Conservation (phyloP, 2,888 invertebrate genomes). For the Chesias legatella region DNA sequence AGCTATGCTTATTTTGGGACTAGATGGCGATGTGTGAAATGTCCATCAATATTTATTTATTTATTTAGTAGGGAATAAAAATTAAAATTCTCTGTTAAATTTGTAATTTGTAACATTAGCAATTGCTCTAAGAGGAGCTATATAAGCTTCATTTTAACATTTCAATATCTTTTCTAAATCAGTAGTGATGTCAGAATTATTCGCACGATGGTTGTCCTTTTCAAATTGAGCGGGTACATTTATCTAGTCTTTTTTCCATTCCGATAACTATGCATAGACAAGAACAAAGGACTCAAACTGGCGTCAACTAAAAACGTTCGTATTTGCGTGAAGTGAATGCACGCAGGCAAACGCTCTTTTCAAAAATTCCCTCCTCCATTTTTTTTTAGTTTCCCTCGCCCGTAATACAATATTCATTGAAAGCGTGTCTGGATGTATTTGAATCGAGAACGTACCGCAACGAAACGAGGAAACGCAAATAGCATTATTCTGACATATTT, state of each 20-base stretch:
- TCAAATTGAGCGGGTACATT: slow-evolving; percentile 35
- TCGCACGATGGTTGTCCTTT: too few species aligned
- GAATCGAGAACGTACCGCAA: slow-evolving; percentile 33
- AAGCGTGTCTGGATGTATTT: slow-evolving; percentile 45
- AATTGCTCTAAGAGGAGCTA: too few species aligned
- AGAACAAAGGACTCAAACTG: slow-evolving; percentile 45
- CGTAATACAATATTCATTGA: slow-evolving; percentile 57
- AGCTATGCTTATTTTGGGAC: too few species aligned
- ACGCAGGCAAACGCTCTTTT: slow-evolving; percentile 24
- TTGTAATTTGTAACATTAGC: too few species aligned
- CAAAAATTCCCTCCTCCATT: slow-evolving; percentile 35
- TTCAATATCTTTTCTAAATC: too few species aligned
- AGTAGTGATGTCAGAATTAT: too few species aligned
- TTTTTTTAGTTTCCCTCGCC: slow-evolving; percentile 41
- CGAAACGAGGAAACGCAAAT: slow-evolving; percentile 43
- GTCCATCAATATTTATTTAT: too few species aligned
- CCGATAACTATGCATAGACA: slow-evolving; percentile 42
- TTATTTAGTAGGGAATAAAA: too few species aligned
- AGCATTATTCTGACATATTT: slow-evolving; percentile 58
- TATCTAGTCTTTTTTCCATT: slow-evolving; percentile 48
- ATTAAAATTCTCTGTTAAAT: too few species aligned
- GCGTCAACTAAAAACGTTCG: slow-evolving; percentile 43
- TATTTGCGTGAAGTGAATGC: slow-evolving; percentile 30
- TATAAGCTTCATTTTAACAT: too few species aligned
- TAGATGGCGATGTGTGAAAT: too few species aligned